phyloP scores from a whole-genome alignment of 2,888 invertebrate genomes.

The Microplitis manilae region DNA sequence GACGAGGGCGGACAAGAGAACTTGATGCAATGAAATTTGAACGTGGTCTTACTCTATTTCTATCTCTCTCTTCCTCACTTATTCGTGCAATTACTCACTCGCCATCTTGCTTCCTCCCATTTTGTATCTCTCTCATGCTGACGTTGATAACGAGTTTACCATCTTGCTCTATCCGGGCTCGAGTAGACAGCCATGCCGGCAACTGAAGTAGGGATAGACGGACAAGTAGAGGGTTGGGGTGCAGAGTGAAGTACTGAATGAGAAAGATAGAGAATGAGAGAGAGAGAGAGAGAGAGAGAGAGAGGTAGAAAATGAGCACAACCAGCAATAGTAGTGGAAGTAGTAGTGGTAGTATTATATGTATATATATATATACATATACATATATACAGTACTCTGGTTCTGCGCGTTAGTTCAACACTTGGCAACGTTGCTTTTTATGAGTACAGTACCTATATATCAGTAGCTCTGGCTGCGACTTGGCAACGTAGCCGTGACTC shows the following conservation, averaged over 20 bases:
- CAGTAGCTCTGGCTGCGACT: slow-evolving; percentile 37
- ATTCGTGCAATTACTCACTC: not conserved
- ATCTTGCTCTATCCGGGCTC: slow-evolving; percentile 44
- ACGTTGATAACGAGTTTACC: slow-evolving; percentile 24
- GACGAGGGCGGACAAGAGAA: slow-evolving; percentile 47
- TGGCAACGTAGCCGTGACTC: slow-evolving; percentile 64
- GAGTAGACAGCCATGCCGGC: slow-evolving; percentile 30
- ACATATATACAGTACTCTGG: not conserved
- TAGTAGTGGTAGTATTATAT: not conserved
- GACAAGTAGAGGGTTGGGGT: slow-evolving; percentile 8
- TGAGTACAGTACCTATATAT: slow-evolving; percentile 24
- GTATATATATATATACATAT: not conserved
- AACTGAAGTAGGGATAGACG: slow-evolving; percentile 31
- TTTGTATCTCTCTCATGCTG: not conserved
- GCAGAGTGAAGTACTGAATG: slow-evolving; percentile 16
- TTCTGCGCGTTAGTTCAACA: slow-evolving; percentile 30
- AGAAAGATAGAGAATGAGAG: slow-evolving; percentile 37
- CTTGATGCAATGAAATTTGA: slow-evolving; percentile 68
- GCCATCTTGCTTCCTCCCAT: not conserved
- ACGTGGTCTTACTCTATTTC: slow-evolving; percentile 53
- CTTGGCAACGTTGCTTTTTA: slow-evolving; percentile 51
- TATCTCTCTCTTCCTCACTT: slow-evolving; percentile 9
- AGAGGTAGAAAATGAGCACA: slow-evolving; percentile 41
- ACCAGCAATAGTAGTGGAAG: slow-evolving; percentile 31
- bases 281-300: slow-evolving; percentile 46